Evolutionary conservation across 2,113 vertebrate genomes (phyloP).

Genomic region (Eudorcas thomsonii): DNA sequence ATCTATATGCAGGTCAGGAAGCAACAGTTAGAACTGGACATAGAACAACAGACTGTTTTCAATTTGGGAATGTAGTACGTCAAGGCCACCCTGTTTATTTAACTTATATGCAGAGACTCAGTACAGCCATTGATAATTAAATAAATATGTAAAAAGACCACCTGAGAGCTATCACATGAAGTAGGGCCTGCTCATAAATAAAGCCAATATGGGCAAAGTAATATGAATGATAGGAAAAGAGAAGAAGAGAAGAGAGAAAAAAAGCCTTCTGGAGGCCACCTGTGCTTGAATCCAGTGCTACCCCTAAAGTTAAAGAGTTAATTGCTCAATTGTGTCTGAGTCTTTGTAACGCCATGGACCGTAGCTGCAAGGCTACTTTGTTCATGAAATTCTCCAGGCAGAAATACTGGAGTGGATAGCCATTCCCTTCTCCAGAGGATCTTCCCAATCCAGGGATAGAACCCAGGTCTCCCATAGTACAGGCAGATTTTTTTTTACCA

Average conservation of each 20-base stretch:
- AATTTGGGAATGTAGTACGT: rapidly evolving
- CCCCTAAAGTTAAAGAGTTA: background rate
- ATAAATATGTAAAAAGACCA: background rate
- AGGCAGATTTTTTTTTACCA: background rate
- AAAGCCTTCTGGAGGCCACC: background rate
- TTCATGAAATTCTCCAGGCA: background rate
- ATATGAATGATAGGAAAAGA: background rate
- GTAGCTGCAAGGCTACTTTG: background rate
- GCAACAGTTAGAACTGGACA: background rate
- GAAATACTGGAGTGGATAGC: background rate
- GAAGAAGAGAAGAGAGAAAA: background rate
- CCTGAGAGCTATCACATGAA: background rate
- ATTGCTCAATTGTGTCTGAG: background rate
- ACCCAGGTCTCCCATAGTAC: background rate
- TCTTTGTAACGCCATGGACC: background rate
- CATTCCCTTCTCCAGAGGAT: background rate
- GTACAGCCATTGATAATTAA: background rate
- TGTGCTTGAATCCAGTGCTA: background rate
- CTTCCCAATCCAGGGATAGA: background rate
- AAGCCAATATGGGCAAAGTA: background rate
- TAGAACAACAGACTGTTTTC: background rate
- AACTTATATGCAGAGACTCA: background rate
- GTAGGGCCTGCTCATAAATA: background rate
- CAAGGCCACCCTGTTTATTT: background rate
- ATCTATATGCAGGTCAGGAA: background rate